Conservation (phyloP, 1,140 invertebrate genomes). For the Calephelis virginiensis region DNA sequence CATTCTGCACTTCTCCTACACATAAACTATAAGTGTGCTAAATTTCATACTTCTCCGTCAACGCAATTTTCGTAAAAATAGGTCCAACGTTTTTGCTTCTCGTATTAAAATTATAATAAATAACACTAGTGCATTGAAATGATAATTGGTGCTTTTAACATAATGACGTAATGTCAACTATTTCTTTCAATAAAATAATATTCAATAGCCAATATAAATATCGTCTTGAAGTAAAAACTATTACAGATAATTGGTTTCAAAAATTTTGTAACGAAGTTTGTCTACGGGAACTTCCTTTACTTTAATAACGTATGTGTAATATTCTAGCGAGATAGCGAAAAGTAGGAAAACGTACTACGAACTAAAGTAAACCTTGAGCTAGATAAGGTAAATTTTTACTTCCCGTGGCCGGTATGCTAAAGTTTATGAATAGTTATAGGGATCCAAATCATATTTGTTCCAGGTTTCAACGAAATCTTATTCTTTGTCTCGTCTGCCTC, state of each 20-base stretch:
- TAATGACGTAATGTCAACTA: too few relatives aligned
- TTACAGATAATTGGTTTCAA: constrained; percentile 10
- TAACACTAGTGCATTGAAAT: too few relatives aligned
- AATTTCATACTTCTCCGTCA: too few relatives aligned
- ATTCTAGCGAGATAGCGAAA: background rate
- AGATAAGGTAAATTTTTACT: background rate
- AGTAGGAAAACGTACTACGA: background rate
- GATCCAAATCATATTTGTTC: constrained; percentile 7
- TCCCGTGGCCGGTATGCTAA: background rate
- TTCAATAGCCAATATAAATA: background rate
- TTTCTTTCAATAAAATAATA: too few relatives aligned
- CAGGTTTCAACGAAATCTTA: constrained; percentile 2
- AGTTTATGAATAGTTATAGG: constrained; percentile 6
- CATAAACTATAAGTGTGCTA: too few relatives aligned
- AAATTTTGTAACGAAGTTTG: constrained; percentile 4
- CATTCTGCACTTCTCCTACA: too few relatives aligned
- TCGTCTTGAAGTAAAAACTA: background rate
- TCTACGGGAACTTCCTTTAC: background rate
- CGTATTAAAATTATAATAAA: too few relatives aligned
- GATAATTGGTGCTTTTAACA: too few relatives aligned
- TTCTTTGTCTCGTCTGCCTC: constrained; percentile 1
- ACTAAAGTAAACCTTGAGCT: background rate
- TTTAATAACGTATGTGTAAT: constrained; percentile 2
- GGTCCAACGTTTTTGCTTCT: too few relatives aligned
- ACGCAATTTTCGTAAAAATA: too few relatives aligned